Percentiles rank a stretch among this genome's conserved stretches.
Evolutionary conservation across 2,888 invertebrate species (phyloP).

Genomic region (Pachydiplax longipennis): DNA sequence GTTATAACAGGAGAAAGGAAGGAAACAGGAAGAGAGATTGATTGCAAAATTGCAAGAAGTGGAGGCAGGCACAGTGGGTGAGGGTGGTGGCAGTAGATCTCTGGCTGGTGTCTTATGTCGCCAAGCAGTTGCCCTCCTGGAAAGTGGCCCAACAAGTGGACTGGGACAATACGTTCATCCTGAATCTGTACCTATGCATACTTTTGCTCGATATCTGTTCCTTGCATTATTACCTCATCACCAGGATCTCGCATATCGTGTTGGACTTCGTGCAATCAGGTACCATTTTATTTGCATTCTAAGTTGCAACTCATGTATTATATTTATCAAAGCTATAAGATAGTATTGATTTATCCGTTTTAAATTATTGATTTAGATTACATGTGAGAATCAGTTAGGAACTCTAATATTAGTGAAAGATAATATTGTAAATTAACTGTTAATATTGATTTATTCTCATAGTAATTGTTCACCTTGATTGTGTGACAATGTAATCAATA

Average conservation of each 20-base stretch:
- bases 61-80: constrained; percentile 67
- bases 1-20: constrained; percentile 66
- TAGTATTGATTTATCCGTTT: too few relatives aligned
- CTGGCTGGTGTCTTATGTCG: constrained; percentile 72
- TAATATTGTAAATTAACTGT: background rate
- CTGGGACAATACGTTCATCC: constrained; percentile 78
- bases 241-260: constrained; percentile 79
- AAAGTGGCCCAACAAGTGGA: constrained; percentile 80
- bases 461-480: background rate
- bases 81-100: constrained; percentile 59
- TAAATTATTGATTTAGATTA: too few relatives aligned
- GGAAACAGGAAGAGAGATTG: constrained; percentile 78
- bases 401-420: too few relatives aligned
- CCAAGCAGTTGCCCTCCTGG: constrained; percentile 73
- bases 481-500: background rate
- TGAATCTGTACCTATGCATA: constrained; percentile 84
- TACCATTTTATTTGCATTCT: constrained; percentile 51
- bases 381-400: too few relatives aligned
- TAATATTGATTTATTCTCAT: background rate
- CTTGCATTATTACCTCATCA: constrained; percentile 77
- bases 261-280: constrained; percentile 80
- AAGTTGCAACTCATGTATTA: background rate
- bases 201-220: constrained; percentile 82
- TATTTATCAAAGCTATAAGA: background rate
- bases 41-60: constrained; percentile 78